Percentiles rank a stretch among this genome's conserved stretches.
These are phyloP conservation scores for Thyatira batis DNA, from an alignment of 2,888 invertebrate genomes.

Conservation along the genomic window DNA sequence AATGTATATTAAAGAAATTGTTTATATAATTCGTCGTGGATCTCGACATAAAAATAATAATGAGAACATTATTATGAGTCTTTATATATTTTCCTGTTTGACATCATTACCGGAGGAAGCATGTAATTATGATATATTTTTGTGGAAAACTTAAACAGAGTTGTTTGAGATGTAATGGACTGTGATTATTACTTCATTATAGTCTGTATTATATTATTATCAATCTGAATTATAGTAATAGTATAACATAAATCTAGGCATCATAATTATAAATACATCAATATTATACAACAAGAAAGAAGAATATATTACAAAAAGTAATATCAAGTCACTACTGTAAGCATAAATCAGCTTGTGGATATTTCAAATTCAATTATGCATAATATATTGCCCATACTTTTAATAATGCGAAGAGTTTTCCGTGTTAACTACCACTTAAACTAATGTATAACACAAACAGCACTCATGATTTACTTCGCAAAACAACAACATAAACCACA, in stretches of 20 bases:
- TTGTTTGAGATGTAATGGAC: neutral
- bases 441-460: neutral
- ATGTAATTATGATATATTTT: neutral
- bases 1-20: neutral
- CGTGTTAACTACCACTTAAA: neutral
- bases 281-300: too few relatives aligned
- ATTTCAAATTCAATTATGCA: too few relatives aligned
- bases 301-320: too few relatives aligned
- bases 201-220: too few relatives aligned
- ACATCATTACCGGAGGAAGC: neutral
- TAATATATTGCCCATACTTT: too few relatives aligned
- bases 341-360: too few relatives aligned
- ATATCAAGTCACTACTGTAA: too few relatives aligned
- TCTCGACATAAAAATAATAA: neutral
- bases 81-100: neutral
- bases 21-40: neutral
- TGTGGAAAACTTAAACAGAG: neutral
- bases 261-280: too few relatives aligned
- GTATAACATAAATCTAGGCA: too few relatives aligned
- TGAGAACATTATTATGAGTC: neutral
- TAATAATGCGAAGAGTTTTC: too few relatives aligned
- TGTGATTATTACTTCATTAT: neutral
- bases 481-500: conserved; percentile 9
- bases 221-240: too few relatives aligned
- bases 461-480: neutral